Percentiles rank a stretch among this genome's conserved stretches.
phyloP scores from a whole-genome alignment of 2,113 vertebrate genomes.

The Muscicapa adusta region DNA sequence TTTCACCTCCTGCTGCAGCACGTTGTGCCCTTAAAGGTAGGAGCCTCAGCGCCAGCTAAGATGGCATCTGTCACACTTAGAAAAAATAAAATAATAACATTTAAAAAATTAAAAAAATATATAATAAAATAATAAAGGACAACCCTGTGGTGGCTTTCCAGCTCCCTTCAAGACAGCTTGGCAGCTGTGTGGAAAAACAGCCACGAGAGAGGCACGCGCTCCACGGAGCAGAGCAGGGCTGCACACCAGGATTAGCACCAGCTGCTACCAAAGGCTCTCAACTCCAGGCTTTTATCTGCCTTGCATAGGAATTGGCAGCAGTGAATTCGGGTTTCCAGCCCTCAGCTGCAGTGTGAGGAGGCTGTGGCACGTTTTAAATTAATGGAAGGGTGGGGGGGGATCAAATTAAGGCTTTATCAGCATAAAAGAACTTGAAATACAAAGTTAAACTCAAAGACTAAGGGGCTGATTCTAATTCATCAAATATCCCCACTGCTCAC shows the following conservation, averaged over 20 bases:
- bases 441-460: constrained; percentile 39
- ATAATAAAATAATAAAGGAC: background rate
- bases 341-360: background rate
- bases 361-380: background rate
- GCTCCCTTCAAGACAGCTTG: background rate
- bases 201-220: background rate
- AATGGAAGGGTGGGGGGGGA: background rate
- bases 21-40: background rate
- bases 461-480: constrained; percentile 70
- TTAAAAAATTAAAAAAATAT: too few species aligned
- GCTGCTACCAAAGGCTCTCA: background rate
- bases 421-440: constrained; percentile 40
- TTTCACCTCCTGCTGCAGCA: background rate
- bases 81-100: background rate
- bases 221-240: background rate
- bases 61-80: background rate
- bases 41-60: background rate
- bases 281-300: background rate
- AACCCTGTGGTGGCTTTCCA: background rate
- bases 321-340: background rate
- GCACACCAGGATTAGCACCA: background rate
- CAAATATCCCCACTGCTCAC: constrained; percentile 41
- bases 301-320: background rate
- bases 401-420: background rate
- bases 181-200: background rate